Evolutionary conservation across 1,140 invertebrate species (phyloP), one percentile per base, ranked within the genome.

Genomic region (Maconellicoccus hirsutus): DNA sequence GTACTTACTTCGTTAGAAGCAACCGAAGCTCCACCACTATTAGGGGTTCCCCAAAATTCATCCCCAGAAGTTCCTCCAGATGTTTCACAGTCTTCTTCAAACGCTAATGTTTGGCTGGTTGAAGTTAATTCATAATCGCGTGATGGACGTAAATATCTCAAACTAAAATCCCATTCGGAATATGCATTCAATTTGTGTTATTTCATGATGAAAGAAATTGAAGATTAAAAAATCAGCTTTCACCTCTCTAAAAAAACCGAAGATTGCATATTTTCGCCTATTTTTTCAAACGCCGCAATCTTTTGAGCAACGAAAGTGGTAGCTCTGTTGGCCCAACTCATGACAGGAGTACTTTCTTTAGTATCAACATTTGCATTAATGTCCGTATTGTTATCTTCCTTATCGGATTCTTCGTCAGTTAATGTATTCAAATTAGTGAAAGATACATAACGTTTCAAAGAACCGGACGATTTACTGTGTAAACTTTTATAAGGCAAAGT

Each of bases 1-100:
- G 10, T 52, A 52, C n/a, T 52, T 52, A 72, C 71, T 21, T 72
- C 72, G 16, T 61, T 16, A 3, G 72, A 72, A 12, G 70, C 14
- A 8, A 70, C 69, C 4, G 72, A 72, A 6, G 72, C 70, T 10
- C 69, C 89, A 1, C 89, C 89, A 72, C 89, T 91, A 1, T 89
- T 91, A 1, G 89, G 89, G 0, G 90, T 92, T 0, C 90, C 90
- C 90, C 89, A 92, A 29, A 90, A 87, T 76, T 92, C 90, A 77
- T 91, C 89, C 0, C 89, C 89, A 1, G 89, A 91, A 16, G 86
- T 88, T 0, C 86, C 89, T 0, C 88, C 89, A 52, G 89, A 91
- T 0, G 85, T 87, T 70, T 86, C 86, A 14, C 86, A 85, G 71
- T 88, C 86, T 59, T 85, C 83, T 75, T 78, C 61, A 23, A 66